Base-by-base conservation (phyloP, 2,113 vertebrate genomes). In the Saccopteryx bilineata region DNA sequence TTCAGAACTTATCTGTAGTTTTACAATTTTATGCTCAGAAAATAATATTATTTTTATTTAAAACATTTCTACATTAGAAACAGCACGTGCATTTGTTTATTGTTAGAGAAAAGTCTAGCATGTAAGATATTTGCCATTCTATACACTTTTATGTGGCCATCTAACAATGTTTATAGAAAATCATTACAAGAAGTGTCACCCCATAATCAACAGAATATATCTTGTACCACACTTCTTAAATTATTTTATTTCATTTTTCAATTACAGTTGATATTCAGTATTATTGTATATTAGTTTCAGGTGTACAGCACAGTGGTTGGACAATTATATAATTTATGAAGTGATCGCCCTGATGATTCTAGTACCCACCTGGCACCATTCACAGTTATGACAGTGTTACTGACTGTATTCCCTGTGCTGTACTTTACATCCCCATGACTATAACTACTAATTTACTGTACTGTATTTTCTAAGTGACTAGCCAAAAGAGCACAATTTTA, bases 51-150 rank as follows among this genome's bases (percentile, higher is more conserved):
- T n/a, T n/a, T 58, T 75, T 80, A 66, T 78, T 94, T 66, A 66
- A 71, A 91, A 74, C n/a, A 56, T 75, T 75, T 90, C 54, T 6
- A 74, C 48, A 46, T 75, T 69, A 86, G 81, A 87, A 95, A 91
- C 87, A 14, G 4, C 33, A 80, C 28, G 87, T 72, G 23, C 11
- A 39, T 86, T 21, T 82, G 17, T 83, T 79, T 68, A 82, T 69
- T 68, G 56, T 52, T 81, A 68, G 84, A 87, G 74, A 69, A 89
- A 84, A 63, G 76, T 28, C 39, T 24, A 68, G 39, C 39, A 75
- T 54, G 39, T 74, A 92, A 1, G 13, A 68, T 87, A 9, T 82
- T 31, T 60, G 56, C 39, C 52, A 71, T 65, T 71, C 46, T 58
- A 5, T 50, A 50, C 28, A 58, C 3, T 63, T 91, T 86, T 90